These are phyloP conservation scores for Myotis brandtii DNA, from an alignment of 2,113 vertebrate species.

Conservation along the genomic window DNA sequence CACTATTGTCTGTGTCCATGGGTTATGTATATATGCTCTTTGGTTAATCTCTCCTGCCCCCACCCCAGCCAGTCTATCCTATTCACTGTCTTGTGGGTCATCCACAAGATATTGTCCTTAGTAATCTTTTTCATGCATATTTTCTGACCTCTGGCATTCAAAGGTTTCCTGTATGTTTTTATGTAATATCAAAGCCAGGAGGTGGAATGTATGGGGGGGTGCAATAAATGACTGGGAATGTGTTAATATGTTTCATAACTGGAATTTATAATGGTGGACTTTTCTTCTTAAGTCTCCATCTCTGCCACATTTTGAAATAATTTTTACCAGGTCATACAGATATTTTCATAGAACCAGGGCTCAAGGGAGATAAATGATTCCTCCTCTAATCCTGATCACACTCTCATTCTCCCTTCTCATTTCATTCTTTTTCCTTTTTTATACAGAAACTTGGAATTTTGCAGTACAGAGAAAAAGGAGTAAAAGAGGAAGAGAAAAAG, in stretches of 20 bases:
- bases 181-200: neutral
- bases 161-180: neutral
- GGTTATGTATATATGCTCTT: too few species aligned
- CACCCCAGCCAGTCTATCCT: neutral
- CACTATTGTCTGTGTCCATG: too few species aligned
- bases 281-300: constrained; percentile 17
- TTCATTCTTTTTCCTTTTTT: neutral
- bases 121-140: neutral
- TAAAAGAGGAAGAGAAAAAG: neutral
- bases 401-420: neutral
- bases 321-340: neutral
- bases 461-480: neutral
- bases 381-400: neutral
- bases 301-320: neutral
- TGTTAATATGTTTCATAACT: neutral
- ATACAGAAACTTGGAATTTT: neutral
- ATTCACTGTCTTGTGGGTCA: neutral
- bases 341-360: neutral
- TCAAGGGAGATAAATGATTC: neutral
- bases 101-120: neutral
- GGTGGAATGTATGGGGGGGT: neutral
- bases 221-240: neutral
- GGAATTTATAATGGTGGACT: neutral
- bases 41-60: too few species aligned
- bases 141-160: neutral